These are phyloP conservation scores for Bubo blakistoni DNA, from an alignment of 2,113 vertebrate species.

Conservation along the genomic window DNA sequence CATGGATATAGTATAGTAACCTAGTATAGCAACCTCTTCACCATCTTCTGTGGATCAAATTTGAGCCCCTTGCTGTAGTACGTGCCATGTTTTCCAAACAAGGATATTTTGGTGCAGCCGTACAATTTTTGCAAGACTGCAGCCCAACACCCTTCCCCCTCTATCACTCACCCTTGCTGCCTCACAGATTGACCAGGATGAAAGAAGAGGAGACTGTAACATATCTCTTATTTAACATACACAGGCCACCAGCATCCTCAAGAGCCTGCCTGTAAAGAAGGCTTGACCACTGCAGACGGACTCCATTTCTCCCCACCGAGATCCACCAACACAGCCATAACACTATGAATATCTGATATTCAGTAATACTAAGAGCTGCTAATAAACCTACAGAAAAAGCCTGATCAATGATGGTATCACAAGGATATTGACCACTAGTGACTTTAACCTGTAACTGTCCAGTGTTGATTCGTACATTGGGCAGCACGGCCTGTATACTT, in stretches of 20 bases:
- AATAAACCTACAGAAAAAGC: neutral
- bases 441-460: neutral
- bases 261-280: neutral
- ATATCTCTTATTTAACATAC: neutral
- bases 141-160: neutral
- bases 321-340: neutral
- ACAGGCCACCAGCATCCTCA: neutral
- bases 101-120: neutral
- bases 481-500: neutral
- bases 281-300: neutral
- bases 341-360: neutral
- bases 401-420: neutral
- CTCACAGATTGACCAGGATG: neutral
- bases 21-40: neutral
- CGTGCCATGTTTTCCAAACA: neutral
- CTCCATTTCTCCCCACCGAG: neutral
- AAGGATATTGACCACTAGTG: neutral
- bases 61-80: neutral
- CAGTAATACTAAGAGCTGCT: neutral
- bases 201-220: neutral
- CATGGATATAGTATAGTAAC: neutral
- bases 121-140: neutral
- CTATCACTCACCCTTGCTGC: neutral
- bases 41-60: neutral
- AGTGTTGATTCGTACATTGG: neutral